Evolutionary conservation across 2,113 vertebrate genomes (phyloP).

Genomic region (Lamprotornis superbus): DNA sequence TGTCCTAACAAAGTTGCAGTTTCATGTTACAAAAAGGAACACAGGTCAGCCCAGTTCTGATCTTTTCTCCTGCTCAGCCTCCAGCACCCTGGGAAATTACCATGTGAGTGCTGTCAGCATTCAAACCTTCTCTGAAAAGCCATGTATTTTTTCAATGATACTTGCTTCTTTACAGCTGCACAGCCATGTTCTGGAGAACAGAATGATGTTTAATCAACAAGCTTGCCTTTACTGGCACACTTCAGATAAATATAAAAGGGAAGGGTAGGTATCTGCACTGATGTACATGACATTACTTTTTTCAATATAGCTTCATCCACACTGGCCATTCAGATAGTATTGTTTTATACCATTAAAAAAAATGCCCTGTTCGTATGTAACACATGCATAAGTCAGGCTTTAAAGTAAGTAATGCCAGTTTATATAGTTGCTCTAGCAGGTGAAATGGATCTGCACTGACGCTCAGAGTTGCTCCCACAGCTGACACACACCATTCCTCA

Average conservation of each 20-base stretch:
- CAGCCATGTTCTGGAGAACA: neutral
- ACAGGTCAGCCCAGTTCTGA: neutral
- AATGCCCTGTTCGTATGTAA: neutral
- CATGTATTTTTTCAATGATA: neutral
- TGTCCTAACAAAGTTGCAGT: neutral
- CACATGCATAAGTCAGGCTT: neutral
- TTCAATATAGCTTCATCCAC: neutral
- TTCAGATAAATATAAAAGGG: neutral
- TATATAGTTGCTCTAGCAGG: neutral
- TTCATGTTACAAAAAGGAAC: neutral
- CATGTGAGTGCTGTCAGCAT: fast-evolving
- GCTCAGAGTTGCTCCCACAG: neutral
- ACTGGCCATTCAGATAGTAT: fast-evolving
- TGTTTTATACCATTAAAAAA: neutral
- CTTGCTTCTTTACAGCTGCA: neutral
- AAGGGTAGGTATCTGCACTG: neutral
- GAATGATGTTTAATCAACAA: neutral
- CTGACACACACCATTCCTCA: neutral
- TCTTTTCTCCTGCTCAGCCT: neutral
- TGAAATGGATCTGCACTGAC: neutral
- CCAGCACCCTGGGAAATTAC: neutral
- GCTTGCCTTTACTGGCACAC: neutral
- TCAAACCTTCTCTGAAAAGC: neutral
- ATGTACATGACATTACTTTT: neutral
- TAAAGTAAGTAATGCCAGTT: neutral